phyloP scores from a whole-genome alignment of 2,113 vertebrate species.

The Chaenogobius annularis region DNA sequence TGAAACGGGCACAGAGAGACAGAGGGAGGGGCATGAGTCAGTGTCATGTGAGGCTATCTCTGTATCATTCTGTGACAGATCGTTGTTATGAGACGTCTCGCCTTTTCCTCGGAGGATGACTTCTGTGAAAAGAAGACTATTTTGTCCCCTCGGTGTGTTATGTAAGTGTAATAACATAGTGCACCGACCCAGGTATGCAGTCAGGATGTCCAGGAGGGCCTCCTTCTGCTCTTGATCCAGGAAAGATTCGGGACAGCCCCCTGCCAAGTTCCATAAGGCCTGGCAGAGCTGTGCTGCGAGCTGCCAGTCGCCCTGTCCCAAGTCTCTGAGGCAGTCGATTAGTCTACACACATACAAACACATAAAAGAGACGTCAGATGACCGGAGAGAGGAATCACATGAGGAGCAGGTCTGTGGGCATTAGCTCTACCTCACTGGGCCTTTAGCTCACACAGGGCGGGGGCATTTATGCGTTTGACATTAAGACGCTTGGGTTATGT shows the following conservation, averaged over 20 bases:
- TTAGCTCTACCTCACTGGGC: constrained; percentile 48
- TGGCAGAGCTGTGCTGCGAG: constrained; percentile 89
- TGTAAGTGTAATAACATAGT: constrained; percentile 26
- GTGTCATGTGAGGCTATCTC: not conserved
- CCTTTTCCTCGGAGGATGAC: constrained; percentile 6
- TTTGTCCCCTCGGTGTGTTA: constrained; percentile 19
- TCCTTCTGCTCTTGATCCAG: constrained; percentile 70
- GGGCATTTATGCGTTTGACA: constrained; percentile 10
- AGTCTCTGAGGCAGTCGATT: constrained; percentile 87
- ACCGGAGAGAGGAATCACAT: constrained; percentile 54
- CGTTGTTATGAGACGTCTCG: not conserved
- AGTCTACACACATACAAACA: constrained; percentile 76
- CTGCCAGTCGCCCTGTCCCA: constrained; percentile 90
- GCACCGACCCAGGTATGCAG: constrained; percentile 80
- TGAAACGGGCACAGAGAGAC: constrained; percentile 41
- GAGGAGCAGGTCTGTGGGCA: constrained; percentile 49
- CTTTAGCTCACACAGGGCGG: constrained; percentile 24
- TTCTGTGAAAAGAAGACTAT: constrained; percentile 25
- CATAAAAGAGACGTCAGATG: constrained; percentile 46
- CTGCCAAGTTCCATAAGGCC: constrained; percentile 90
- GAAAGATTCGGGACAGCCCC: constrained; percentile 35
- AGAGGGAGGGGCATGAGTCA: constrained; percentile 2
- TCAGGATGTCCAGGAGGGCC: constrained; percentile 76
- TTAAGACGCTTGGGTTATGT: constrained; percentile 1
- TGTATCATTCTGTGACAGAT: constrained; percentile 4